Percentiles rank a stretch among this genome's conserved stretches.
Evolutionary conservation across 2,888 invertebrate species (phyloP).

Genomic region (Diadromus collaris): DNA sequence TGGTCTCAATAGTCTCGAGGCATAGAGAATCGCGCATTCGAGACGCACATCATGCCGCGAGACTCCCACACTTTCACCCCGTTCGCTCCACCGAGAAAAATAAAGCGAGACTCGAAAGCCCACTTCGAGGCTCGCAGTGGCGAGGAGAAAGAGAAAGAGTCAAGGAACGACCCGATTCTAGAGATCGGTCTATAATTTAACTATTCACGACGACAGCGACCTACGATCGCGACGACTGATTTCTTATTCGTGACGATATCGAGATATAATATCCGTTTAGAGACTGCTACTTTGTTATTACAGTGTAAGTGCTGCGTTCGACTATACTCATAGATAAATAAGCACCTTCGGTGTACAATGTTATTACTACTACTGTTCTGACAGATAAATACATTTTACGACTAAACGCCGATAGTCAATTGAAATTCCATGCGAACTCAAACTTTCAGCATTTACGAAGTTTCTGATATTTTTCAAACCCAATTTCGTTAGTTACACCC

Average conservation of each 20-base stretch:
- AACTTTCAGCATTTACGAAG: too few relatives aligned
- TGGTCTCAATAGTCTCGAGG: slow-evolving; percentile 54
- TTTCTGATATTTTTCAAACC: not conserved
- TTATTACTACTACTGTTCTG: not conserved
- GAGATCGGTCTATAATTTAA: slow-evolving; percentile 59
- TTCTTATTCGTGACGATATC: slow-evolving; percentile 50
- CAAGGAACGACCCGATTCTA: slow-evolving; percentile 43
- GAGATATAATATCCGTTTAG: slow-evolving; percentile 28
- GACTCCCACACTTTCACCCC: slow-evolving; percentile 69
- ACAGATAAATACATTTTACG: not conserved
- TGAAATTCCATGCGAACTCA: not conserved
- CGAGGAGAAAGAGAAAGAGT: slow-evolving; percentile 27
- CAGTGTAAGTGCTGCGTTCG: not conserved
- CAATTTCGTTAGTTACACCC: not conserved
- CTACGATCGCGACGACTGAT: slow-evolving; percentile 51
- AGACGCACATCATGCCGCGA: slow-evolving; percentile 46
- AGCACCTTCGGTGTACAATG: not conserved
- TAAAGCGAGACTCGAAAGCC: slow-evolving; percentile 30
- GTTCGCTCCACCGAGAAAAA: slow-evolving; percentile 33
- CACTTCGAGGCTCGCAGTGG: slow-evolving; percentile 16
- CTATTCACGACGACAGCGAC: slow-evolving; percentile 60
- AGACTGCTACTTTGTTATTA: slow-evolving; percentile 22
- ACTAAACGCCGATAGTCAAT: not conserved
- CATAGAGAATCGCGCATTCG: slow-evolving; percentile 31
- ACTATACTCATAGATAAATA: not conserved